Evolutionary conservation across 2,888 invertebrate species (phyloP).

Genomic region (Aphelenchoides bicaudatus): DNA sequence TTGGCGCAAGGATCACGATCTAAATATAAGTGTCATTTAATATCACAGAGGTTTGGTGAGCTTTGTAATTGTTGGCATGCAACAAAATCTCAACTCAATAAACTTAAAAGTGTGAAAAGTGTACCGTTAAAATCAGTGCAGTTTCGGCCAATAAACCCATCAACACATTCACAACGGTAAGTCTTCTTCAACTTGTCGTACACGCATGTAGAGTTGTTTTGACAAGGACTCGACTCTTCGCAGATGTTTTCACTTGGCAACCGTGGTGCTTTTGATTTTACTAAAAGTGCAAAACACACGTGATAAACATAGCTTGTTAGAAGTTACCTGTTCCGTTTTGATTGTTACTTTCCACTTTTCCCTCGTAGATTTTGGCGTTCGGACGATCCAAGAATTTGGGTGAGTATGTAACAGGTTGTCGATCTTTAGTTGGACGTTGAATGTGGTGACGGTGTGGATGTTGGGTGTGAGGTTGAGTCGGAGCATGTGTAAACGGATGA

Average conservation of each 20-base stretch:
- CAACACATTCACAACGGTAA: slow-evolving; percentile 50
- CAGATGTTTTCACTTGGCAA: slow-evolving; percentile 34
- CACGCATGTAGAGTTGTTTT: slow-evolving; percentile 53
- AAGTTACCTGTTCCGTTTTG: no score
- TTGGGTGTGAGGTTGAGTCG: no score
- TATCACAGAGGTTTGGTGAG: slow-evolving; percentile 3
- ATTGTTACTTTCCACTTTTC: not conserved
- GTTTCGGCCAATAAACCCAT: slow-evolving; percentile 49
- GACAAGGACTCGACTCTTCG: slow-evolving; percentile 48
- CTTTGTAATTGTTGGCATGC: not conserved
- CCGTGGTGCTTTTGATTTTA: not conserved
- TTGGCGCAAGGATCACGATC: slow-evolving; percentile 51
- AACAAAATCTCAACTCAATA: slow-evolving; percentile 4
- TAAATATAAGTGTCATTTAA: slow-evolving; percentile 21
- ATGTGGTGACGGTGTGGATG: slow-evolving; percentile 7
- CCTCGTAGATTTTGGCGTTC: not conserved
- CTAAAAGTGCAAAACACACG: not conserved
- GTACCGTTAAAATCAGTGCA: slow-evolving; percentile 50
- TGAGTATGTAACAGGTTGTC: not conserved
- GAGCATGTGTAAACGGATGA: not conserved
- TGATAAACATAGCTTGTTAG: no score
- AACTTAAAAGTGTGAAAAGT: not conserved
- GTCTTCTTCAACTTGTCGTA: slow-evolving; percentile 45
- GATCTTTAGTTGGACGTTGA: slow-evolving; percentile 6
- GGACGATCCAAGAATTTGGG: not conserved